These are phyloP conservation scores for Mamestra brassicae DNA, from an alignment of 2,888 invertebrate genomes.

Conservation along the genomic window DNA sequence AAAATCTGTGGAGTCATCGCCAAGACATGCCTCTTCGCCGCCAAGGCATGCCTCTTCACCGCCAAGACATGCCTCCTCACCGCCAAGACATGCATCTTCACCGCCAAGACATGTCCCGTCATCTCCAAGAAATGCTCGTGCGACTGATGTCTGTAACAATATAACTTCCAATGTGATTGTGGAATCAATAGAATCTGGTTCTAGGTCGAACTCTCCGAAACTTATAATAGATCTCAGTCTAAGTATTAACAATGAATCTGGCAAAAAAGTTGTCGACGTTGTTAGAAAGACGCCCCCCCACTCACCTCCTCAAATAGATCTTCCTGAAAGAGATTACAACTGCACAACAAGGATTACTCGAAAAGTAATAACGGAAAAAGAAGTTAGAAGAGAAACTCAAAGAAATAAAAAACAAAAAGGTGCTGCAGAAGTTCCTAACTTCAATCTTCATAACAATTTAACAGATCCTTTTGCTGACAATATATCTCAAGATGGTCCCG, in stretches of 20 bases:
- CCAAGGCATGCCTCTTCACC: slow-evolving; percentile 27
- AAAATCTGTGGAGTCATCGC: slow-evolving; percentile 50
- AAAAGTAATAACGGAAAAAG: slow-evolving; percentile 68
- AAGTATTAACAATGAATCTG: slow-evolving; percentile 77
- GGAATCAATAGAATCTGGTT: slow-evolving; percentile 41
- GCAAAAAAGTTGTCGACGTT: slow-evolving; percentile 66
- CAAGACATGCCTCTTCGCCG: slow-evolving; percentile 19
- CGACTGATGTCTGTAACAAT: slow-evolving; percentile 58
- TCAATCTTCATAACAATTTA: slow-evolving; percentile 66
- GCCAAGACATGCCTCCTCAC: neutral
- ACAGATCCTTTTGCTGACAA: slow-evolving; percentile 68
- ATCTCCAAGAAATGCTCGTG: slow-evolving; percentile 32
- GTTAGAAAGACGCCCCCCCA: slow-evolving; percentile 44
- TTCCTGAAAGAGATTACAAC: slow-evolving; percentile 83
- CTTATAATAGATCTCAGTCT: slow-evolving; percentile 80
- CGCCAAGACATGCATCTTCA: slow-evolving; percentile 3
- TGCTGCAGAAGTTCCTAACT: slow-evolving; percentile 24
- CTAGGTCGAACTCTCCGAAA: slow-evolving; percentile 70
- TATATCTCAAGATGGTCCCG: slow-evolving; percentile 75
- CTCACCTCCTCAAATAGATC: slow-evolving; percentile 69
- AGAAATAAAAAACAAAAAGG: slow-evolving; percentile 44
- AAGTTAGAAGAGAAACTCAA: slow-evolving; percentile 64
- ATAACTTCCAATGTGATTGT: slow-evolving; percentile 67
- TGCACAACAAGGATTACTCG: slow-evolving; percentile 60
- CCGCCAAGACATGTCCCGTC: slow-evolving; percentile 26